Evolutionary conservation across 2,113 vertebrate species (phyloP), one percentile per base, ranked within the genome.

Genomic region (Corythoichthys haematopterus): DNA sequence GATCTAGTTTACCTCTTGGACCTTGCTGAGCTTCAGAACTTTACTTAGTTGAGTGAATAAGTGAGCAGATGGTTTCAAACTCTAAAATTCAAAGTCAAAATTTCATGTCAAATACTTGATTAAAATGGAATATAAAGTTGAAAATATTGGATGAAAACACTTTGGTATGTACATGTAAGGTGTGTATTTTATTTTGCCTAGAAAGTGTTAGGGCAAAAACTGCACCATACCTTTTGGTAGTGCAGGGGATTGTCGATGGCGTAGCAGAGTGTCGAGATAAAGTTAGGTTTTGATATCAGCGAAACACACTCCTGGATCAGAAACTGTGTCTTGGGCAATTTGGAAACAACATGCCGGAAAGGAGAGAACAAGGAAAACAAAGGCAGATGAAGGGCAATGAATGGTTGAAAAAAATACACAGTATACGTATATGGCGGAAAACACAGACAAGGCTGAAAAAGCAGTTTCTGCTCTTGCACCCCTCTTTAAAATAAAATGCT

Each of bases 261-360:
- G 94, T 99, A 98, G 61, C 96, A 98, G 81, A 99, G 92, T 74
- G 97, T 98, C 52, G 97, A 98, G 91, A 99, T 98, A 92, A 99
- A 99, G 85, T 98, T 99, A 88, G 97, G 97, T 92, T 99, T 99
- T 58, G 97, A 98, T 83, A 99, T 99, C 90, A 99, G 92, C 65
- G 94, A 96, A 57, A 95, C 94, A 91, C 96, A 99, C 97, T 99
- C 97, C 92, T 99, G 97, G 91, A 99, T 99, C 94, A 99, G 92
- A 99, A 99, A 99, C 76, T 99, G 97, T 90, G 97, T 99, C 97
- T 98, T 91, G 58, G 69, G 75, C 72, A 88, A 83, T 77, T 68
- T 75, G 65, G 67, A 75, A 86, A 59, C 66, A 70, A 43, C 3
- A 2, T 66, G 63, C 12, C 61, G 57, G 59, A 38, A 46, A 65